Evolutionary conservation across 2,797 vertebrate genomes (phyloP), one percentile per base, ranked within the genome.

Genomic region (Delichon dasypus): DNA sequence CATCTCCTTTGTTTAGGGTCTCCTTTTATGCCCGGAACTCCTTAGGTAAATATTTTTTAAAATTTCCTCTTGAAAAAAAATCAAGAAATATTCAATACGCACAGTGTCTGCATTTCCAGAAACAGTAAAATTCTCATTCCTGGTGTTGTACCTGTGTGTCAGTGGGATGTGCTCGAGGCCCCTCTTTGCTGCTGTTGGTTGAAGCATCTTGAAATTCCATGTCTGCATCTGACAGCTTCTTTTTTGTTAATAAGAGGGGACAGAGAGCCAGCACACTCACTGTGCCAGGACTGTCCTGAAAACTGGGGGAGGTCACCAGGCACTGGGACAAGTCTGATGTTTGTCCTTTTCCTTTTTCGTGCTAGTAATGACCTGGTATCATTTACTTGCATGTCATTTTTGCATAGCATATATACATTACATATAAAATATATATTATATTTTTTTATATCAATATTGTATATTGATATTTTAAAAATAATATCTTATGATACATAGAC

Each of bases 401-500:
- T 53, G 4, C 20, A 3, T 9, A 9, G 5, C 7, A 16, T 16
- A 42, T 23, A 13, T 23, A 9, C 4, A 8, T 42, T 11, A 11
- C 7, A 40, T 17, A 34, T 13, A 34, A 47, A 27, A 36, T 13
- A n/a, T 5, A 13, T 11, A 27, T 20, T n/a, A n/a, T n/a, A n/a
- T n/a, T n/a, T n/a, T n/a, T n/a, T n/a, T n/a, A n/a, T n/a, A n/a
- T n/a, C n/a, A n/a, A 16, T 12, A 19, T 7, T 38, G 38, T 38
- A 38, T 38, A 38, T 38, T 38, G 38, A 38, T 38, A 9, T 38
- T 30, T 15, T 6, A 0, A 0, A 57, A 38, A 34, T 3, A 0
- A 5, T 60, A 10, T 7, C 2, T 51, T 65, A 8, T 44, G 44
- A 26, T 40, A 62, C 18, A 7, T 0, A 47, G 27, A 30, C 10